Percentiles rank a stretch among this genome's conserved stretches.
Conservation (phyloP, 2,113 vertebrate genomes). For the Alectura lathami region DNA sequence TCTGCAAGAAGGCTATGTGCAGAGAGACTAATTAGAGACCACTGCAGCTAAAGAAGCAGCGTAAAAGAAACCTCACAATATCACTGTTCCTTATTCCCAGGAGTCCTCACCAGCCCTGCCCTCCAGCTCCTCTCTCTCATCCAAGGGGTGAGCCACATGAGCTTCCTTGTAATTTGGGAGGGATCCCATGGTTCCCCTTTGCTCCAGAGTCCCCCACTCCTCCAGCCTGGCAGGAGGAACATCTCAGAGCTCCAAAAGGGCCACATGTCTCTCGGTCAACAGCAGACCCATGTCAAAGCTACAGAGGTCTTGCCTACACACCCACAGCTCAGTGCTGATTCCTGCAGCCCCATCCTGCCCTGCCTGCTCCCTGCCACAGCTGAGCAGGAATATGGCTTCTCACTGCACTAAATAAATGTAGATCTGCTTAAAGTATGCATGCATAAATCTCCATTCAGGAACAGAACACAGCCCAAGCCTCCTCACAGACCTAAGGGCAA, state of each 20-base stretch:
- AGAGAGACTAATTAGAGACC: neutral
- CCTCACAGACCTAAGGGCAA: neutral
- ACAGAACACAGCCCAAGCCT: neutral
- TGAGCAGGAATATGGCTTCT: neutral
- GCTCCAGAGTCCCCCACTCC: neutral
- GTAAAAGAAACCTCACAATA: neutral
- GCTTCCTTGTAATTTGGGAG: neutral
- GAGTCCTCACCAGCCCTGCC: neutral
- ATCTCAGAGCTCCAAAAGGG: neutral
- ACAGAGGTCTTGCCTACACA: neutral
- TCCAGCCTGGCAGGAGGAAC: neutral
- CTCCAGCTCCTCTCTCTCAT: neutral
- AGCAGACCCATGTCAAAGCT: rapidly evolving
- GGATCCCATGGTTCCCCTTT: neutral
- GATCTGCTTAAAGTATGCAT: rapidly evolving
- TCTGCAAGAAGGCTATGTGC: neutral
- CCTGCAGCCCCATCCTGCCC: neutral
- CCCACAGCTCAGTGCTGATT: rapidly evolving
- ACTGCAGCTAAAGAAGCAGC: neutral
- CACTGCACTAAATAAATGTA: neutral
- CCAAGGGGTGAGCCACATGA: neutral
- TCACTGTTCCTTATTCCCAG: neutral
- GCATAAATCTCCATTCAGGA: neutral
- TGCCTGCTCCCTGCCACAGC: neutral
- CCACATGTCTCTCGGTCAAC: neutral